Evolutionary conservation across 2,888 invertebrate species (phyloP), one percentile per base, ranked within the genome.

Genomic region (Orchesella flavescens): DNA sequence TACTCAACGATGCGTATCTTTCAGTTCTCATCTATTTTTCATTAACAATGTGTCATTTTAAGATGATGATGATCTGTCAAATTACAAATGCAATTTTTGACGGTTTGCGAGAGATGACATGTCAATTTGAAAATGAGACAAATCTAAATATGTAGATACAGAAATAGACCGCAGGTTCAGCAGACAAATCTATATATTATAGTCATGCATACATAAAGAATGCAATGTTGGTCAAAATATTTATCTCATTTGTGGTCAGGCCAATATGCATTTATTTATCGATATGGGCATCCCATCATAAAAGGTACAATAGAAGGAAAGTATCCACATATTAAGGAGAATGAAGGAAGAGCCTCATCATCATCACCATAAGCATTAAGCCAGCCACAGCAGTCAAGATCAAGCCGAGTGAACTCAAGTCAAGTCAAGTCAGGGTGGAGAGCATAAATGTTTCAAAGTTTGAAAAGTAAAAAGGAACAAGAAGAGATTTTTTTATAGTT

Each of bases 401-500:
- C 24, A 61, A 61, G 61, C 12, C 7, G 23, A 59, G 21, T 59
- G 4, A 5, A n/a, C n/a, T n/a, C n/a, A n/a, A n/a, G n/a, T n/a
- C n/a, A 34, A 34, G 34, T 34, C 7, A 34, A 34, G n/a, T 15
- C 19, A 55, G 76, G 76, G 76, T 59, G 76, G 76, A 76, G 66
- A 57, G 44, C 57, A 1, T 55, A 76, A 76, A 66, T 66, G 66
- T 66, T 68, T 76, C 57, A 68, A 43, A 61, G 44, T 63, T 57
- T 34, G 44, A 43, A 61, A 57, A 21, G 68, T 34, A 55, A 76
- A 75, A 34, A 65, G 46, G 65, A 65, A 75, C 66, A 66, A 66
- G 46, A 44, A 17, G 44, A 44, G 43, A 61, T 73, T 61, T 55
- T 44, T 76, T 76, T 68, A 65, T 68, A 66, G 76, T 76, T 59